These are phyloP conservation scores for Myotis findleyi DNA, from an alignment of 2,797 vertebrate genomes.

Conservation along the genomic window DNA sequence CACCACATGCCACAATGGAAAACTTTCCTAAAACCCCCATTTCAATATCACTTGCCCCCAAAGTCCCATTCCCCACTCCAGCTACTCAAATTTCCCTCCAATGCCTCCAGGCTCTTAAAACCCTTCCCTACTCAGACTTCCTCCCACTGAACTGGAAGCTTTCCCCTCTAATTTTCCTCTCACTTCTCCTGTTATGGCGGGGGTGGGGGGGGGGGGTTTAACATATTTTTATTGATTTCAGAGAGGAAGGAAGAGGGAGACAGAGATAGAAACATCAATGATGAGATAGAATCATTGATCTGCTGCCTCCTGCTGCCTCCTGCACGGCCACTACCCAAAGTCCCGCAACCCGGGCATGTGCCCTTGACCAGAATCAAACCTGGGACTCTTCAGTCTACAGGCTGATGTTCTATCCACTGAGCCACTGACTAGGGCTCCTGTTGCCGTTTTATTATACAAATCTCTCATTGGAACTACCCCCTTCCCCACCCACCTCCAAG, in stretches of 20 bases:
- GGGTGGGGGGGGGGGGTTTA: accelerated
- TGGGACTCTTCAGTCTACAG: no score
- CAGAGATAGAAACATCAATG: no score
- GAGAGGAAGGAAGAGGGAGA: no score
- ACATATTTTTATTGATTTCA: no score
- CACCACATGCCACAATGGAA: background rate
- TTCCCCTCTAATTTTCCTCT: background rate
- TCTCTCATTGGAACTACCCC: background rate
- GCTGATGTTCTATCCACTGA: no score
- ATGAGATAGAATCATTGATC: no score
- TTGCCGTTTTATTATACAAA: background rate
- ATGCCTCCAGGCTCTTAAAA: background rate
- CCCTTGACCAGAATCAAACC: no score
- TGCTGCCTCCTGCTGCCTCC: no score
- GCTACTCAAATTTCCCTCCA: background rate
- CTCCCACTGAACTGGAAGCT: background rate
- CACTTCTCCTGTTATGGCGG: background rate
- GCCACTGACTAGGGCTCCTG: no score
- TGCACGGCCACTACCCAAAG: no score
- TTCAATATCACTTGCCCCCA: background rate
- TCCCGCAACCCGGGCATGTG: no score
- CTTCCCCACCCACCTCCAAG: background rate
- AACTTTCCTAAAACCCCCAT: background rate
- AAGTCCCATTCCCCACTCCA: background rate
- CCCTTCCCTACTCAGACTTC: background rate